Evolutionary conservation across 1,140 invertebrate species (phyloP).

Genomic region (Tetraneura akinire): DNA sequence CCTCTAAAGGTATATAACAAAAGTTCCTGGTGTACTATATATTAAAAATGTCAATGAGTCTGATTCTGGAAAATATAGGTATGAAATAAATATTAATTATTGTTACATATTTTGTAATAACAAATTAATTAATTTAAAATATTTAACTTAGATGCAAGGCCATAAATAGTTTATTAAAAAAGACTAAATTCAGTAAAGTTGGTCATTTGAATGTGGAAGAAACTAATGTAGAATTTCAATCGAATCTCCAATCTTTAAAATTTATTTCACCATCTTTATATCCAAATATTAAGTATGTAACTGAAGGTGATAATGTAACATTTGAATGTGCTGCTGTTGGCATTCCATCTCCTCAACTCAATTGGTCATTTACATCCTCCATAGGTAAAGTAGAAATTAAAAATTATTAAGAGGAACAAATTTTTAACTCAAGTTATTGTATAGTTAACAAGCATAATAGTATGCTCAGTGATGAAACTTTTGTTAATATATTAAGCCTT

Average conservation of each 20-base stretch:
- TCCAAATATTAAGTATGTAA: not conserved
- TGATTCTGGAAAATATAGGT: constrained; percentile 55
- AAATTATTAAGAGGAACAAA: not conserved
- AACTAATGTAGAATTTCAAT: not conserved
- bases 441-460: constrained; percentile 3
- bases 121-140: not conserved
- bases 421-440: not conserved
- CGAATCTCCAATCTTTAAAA: not conserved
- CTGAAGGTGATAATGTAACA: constrained; percentile 36
- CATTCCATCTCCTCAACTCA: constrained; percentile 49
- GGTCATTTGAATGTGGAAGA: not conserved
- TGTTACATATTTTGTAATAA: too few relatives aligned
- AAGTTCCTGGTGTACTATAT: constrained; percentile 53
- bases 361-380: constrained; percentile 52
- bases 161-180: constrained; percentile 9
- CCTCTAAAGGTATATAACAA: constrained; percentile 53
- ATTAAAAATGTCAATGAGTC: constrained; percentile 52
- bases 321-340: constrained; percentile 53
- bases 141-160: not conserved
- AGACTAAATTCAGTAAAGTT: not conserved
- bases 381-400: constrained; percentile 45
- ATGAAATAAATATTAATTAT: constrained; percentile 17
- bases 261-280: not conserved
- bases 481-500: constrained; percentile 25
- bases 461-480: not conserved